A percentile compares a stretch with the other conserved stretches of the same genome.
phyloP scores from a whole-genome alignment of 2,797 vertebrate species.

The Atherinosoma microstoma region DNA sequence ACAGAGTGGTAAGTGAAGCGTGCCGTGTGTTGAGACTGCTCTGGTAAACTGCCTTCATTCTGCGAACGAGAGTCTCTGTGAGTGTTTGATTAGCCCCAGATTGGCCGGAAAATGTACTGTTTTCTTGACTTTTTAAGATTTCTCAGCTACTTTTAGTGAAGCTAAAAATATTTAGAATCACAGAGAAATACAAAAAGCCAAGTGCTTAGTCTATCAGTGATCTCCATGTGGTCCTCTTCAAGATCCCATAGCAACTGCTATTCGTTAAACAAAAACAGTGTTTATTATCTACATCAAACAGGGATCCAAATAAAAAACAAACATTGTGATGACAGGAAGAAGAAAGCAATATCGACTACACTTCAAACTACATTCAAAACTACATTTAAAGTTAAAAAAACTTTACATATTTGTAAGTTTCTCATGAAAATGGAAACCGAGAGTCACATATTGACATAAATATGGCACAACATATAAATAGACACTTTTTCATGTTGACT shows the following conservation, averaged over 20 bases:
- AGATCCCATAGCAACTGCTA: background rate
- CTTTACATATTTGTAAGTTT: too few relatives aligned
- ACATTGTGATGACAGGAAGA: too few relatives aligned
- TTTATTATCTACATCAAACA: background rate
- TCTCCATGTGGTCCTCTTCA: background rate
- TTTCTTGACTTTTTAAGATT: conserved; percentile 6
- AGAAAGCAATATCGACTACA: too few relatives aligned
- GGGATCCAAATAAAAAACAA: background rate
- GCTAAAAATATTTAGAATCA: background rate
- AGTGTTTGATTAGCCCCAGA: background rate
- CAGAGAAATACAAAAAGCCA: background rate
- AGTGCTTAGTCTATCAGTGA: background rate
- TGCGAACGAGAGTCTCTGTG: background rate
- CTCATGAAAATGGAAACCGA: too few relatives aligned
- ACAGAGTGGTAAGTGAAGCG: conserved; percentile 71
- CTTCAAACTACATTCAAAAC: background rate
- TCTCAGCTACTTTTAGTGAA: conserved; percentile 3
- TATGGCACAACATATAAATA: too few relatives aligned
- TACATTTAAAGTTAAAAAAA: background rate
- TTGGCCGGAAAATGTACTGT: background rate
- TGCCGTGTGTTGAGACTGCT: conserved; percentile 62
- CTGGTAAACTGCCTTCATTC: conserved; percentile 42
- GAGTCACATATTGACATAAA: too few relatives aligned
- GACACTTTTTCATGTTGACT: too few relatives aligned
- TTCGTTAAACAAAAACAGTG: background rate